phyloP scores from a whole-genome alignment of 1,140 invertebrate species.

The Cydia fagiglandana region DNA sequence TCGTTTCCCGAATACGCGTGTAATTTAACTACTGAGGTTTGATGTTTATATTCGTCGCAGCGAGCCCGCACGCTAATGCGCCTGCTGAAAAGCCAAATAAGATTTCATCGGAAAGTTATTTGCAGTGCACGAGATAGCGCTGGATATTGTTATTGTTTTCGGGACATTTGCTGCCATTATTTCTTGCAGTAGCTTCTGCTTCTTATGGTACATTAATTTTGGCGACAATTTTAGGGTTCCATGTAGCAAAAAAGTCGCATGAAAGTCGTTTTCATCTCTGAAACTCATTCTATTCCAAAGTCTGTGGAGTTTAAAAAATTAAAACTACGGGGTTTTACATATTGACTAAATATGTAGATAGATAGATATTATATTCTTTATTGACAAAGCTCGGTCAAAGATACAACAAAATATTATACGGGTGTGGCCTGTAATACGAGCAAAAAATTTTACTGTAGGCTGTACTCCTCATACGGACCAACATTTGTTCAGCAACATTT shows the following conservation, averaged over 20 bases:
- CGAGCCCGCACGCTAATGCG: conserved; percentile 12
- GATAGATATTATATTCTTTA: no score
- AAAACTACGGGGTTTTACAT: no score
- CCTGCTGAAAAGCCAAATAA: conserved; percentile 23
- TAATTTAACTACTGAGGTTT: no score
- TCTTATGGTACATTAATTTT: not conserved
- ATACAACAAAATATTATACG: no score
- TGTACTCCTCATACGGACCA: no score
- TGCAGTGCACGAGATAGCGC: conserved; percentile 13
- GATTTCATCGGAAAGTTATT: conserved; percentile 23
- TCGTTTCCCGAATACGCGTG: no score
- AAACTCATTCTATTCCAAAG: not conserved
- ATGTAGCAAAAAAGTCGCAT: not conserved
- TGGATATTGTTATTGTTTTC: not conserved
- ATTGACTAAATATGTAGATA: no score
- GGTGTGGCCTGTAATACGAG: no score
- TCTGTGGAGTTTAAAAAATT: not conserved
- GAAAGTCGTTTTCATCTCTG: no score
- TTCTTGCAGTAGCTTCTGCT: not conserved
- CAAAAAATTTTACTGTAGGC: no score
- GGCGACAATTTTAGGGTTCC: not conserved
- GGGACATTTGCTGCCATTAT: not conserved
- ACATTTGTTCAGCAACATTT: no score
- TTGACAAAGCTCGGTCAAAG: no score
- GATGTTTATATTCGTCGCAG: not conserved